Percentiles rank a stretch among this genome's conserved stretches.
Conservation (phyloP, 2,113 vertebrate species). For the Caloenas nicobarica region DNA sequence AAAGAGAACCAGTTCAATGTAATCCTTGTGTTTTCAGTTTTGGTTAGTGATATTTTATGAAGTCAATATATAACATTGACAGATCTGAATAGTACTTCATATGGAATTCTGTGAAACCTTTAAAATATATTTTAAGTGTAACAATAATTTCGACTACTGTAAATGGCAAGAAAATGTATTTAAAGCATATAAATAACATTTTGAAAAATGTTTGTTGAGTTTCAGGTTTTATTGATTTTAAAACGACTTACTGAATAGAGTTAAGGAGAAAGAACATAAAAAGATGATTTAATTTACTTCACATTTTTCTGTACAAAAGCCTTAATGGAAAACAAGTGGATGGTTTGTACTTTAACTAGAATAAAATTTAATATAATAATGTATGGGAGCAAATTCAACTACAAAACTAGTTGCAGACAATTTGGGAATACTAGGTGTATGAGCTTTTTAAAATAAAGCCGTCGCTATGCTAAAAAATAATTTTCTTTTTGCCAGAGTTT, state of each 20-base stretch:
- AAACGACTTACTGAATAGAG: neutral
- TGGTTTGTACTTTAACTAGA: constrained; percentile 23
- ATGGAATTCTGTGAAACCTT: neutral
- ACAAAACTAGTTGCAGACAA: constrained; percentile 1
- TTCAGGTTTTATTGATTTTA: constrained; percentile 1
- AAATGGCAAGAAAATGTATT: neutral
- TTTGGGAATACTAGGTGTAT: neutral
- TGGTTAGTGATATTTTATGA: neutral
- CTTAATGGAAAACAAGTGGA: constrained; percentile 54
- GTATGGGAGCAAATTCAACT: neutral
- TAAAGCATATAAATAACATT: neutral
- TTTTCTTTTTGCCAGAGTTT: neutral
- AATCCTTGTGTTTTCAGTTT: constrained; percentile 38
- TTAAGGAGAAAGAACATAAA: constrained; percentile 27
- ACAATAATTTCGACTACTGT: neutral
- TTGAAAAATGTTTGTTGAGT: neutral
- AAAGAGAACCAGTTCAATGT: constrained; percentile 43
- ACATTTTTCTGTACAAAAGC: constrained; percentile 13
- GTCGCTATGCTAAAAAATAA: neutral
- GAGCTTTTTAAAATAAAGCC: neutral
- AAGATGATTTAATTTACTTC: constrained; percentile 24
- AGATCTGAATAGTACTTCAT: neutral
- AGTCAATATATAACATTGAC: neutral
- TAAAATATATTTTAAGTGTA: neutral
- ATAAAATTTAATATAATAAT: constrained; percentile 28